Evolutionary conservation across 2,888 invertebrate species (phyloP).

Genomic region (Hypena proboscidalis): DNA sequence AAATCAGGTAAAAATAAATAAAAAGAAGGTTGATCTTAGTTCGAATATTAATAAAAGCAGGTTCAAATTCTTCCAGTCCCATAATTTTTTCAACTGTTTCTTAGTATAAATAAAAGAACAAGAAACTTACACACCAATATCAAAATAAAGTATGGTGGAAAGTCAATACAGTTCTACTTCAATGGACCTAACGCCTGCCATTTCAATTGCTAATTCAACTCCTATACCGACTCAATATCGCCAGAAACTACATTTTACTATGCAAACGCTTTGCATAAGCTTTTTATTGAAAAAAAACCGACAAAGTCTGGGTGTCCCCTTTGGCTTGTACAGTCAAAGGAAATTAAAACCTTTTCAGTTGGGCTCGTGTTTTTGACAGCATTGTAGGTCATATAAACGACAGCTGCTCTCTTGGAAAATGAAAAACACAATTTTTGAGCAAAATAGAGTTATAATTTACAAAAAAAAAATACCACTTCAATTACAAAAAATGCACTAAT

Average conservation of each 20-base stretch:
- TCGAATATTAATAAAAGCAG: too few relatives aligned
- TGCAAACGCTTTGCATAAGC: constrained; percentile 47
- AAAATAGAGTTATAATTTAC: too few relatives aligned
- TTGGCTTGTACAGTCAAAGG: not conserved
- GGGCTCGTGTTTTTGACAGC: too few relatives aligned
- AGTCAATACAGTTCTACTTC: constrained; percentile 20
- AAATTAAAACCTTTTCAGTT: not conserved
- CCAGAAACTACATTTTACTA: constrained; percentile 48
- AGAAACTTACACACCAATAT: constrained; percentile 5
- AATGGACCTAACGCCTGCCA: constrained; percentile 32
- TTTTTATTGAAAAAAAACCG: constrained; percentile 33
- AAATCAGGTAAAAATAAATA: too few relatives aligned
- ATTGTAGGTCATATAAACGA: too few relatives aligned
- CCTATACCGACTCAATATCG: constrained; percentile 31
- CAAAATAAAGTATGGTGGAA: constrained; percentile 26
- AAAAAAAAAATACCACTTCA: too few relatives aligned
- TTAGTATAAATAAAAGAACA: not conserved
- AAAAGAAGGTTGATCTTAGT: too few relatives aligned
- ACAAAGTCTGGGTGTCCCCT: not conserved
- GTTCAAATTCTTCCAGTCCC: too few relatives aligned
- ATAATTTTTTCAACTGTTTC: too few relatives aligned
- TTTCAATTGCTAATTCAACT: constrained; percentile 59
- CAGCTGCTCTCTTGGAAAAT: too few relatives aligned
- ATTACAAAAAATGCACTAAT: too few relatives aligned
- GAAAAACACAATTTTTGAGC: too few relatives aligned